Evolutionary conservation across 2,888 invertebrate species (phyloP).

Genomic region (Drymonia ruficornis): DNA sequence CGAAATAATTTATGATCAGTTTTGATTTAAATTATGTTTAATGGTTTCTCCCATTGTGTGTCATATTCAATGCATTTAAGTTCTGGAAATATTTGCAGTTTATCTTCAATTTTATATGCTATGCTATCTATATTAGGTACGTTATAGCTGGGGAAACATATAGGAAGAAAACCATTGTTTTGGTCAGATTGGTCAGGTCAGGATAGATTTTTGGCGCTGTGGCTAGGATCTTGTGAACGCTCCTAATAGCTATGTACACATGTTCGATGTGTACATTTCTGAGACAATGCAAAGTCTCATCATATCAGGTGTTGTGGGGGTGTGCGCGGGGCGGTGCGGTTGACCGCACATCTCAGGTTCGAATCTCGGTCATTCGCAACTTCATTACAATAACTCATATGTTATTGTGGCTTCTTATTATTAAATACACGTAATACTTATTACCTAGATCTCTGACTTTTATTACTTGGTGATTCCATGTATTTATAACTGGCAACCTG

Average conservation of each 20-base stretch:
- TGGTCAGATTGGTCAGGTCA: no score
- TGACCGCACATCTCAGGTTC: conserved; percentile 61
- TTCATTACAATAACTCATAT: conserved; percentile 40
- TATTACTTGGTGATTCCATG: conserved; percentile 1
- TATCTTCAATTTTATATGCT: no score
- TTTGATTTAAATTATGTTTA: conserved; percentile 10
- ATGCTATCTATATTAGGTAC: no score
- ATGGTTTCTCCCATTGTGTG: background rate
- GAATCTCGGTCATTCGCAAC: conserved; percentile 38
- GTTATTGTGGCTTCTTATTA: conserved; percentile 22
- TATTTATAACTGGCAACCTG: no score
- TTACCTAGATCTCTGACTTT: background rate
- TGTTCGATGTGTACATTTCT: no score
- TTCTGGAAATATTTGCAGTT: no score
- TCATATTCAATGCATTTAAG: no score
- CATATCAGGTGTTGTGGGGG: conserved; percentile 45
- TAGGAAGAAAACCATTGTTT: no score
- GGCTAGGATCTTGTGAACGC: no score
- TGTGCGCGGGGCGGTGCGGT: conserved; percentile 52
- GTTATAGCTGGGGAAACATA: no score
- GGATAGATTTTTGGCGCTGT: no score
- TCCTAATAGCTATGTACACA: no score
- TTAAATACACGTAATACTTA: conserved; percentile 8
- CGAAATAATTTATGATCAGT: background rate
- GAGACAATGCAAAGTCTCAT: conserved; percentile 19